Evolutionary conservation across 1,140 invertebrate genomes (phyloP), one percentile per base, ranked within the genome.

Genomic region (Trichonephila clavipes): DNA sequence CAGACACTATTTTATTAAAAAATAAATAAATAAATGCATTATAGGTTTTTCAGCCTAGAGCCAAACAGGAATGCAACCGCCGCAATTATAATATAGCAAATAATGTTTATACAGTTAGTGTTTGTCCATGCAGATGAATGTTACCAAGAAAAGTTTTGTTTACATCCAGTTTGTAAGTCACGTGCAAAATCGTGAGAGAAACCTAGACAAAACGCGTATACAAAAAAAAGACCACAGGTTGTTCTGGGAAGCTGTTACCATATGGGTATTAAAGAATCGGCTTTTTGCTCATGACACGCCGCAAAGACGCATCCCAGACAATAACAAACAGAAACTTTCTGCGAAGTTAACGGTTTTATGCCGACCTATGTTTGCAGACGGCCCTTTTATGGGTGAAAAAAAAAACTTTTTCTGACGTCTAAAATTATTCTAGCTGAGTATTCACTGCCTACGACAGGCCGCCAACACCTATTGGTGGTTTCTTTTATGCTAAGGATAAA

Each of bases 381-480:
- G 69, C 24, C 69, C 69, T 77, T 77, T 77, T 77, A 77, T 77
- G 72, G 72, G 34, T 77, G 34, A 40, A 77, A 77, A 77, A 77
- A 77, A 77, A 77, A 72, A 28, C 5, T 18, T 16, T 40, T 77
- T 34, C 34, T 40, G 72, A 77, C 28, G 72, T 77, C 72, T 77
- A 16, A 18, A 40, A 77, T 28, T 77, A 77, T 77, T 28, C 72
- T 77, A 40, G 72, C 34, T 77, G 72, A 77, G 34, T 77, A 19
- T 77, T 34, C 28, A 28, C 72, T 77, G 18, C 72, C 72, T 77
- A 77, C 72, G 66, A 40, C 72, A 0, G 14, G 12, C 72, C 72
- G 72, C 72, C 72, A 77, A 77, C 72, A 77, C 72, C 72, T 40
- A 77, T 16, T 34, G 72, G 28, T 77, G 72, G 34, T 77, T 77